phyloP scores from a whole-genome alignment of 2,888 invertebrate species.

The Lordiphosa andalusiaca region DNA sequence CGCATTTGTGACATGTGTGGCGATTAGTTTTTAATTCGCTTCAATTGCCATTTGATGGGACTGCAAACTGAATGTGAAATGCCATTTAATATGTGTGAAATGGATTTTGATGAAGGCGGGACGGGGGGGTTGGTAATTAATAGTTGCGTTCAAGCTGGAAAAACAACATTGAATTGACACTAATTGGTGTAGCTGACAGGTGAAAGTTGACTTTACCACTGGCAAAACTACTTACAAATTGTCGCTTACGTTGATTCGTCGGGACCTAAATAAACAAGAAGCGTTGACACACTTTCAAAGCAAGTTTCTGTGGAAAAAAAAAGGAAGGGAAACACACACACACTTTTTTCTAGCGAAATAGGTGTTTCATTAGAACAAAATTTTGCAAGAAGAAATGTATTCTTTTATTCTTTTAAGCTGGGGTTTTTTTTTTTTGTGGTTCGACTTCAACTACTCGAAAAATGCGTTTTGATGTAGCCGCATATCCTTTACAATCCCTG shows the following conservation, averaged over 20 bases:
- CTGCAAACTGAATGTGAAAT: conserved; percentile 13
- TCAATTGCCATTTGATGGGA: conserved; percentile 39
- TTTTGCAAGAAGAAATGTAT: too few relatives aligned
- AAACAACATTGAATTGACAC: conserved; percentile 41
- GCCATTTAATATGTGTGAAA: conserved; percentile 1
- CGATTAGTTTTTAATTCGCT: conserved; percentile 53
- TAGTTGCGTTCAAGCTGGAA: conserved; percentile 1
- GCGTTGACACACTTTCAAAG: conserved; percentile 22
- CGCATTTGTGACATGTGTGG: conserved; percentile 28
- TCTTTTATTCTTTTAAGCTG: too few relatives aligned
- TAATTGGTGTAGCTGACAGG: conserved; percentile 33
- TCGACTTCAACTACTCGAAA: too few relatives aligned
- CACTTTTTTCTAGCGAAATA: too few relatives aligned
- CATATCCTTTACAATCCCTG: too few relatives aligned
- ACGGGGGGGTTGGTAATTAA: conserved; percentile 8
- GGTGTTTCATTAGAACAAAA: too few relatives aligned
- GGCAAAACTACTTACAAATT: conserved; percentile 3
- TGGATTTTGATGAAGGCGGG: too few relatives aligned
- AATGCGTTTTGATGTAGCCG: too few relatives aligned
- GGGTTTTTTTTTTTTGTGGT: too few relatives aligned
- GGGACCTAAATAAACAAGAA: conserved; percentile 19
- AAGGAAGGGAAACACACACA: too few relatives aligned
- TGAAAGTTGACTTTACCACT: conserved; percentile 10
- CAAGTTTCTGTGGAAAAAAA: too few relatives aligned
- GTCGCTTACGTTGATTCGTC: too few relatives aligned